phyloP scores from a whole-genome alignment of 2,888 invertebrate genomes.

The Tipula vernalis region DNA sequence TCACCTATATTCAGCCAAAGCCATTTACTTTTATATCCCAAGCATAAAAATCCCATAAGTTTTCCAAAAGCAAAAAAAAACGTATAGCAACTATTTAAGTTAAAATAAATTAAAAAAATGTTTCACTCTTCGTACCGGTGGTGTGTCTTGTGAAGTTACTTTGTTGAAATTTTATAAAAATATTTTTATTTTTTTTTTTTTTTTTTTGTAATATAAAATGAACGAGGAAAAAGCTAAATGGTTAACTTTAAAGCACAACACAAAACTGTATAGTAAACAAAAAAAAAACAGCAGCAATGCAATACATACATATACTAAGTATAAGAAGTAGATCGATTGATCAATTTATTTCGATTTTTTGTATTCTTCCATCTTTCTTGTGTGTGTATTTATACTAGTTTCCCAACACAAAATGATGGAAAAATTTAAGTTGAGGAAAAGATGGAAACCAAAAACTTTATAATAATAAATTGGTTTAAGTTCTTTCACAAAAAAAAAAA shows the following conservation, averaged over 20 bases:
- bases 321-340: not conserved
- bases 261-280: not conserved
- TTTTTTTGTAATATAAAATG: not conserved
- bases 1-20: not conserved
- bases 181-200: not conserved
- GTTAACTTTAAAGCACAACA: not conserved
- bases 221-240: not conserved
- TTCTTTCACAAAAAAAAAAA: not conserved
- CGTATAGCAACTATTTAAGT: not conserved
- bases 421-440: not conserved
- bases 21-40: not conserved
- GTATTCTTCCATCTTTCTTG: not conserved
- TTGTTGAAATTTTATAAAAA: not conserved
- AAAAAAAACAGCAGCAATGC: not conserved
- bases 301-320: not conserved
- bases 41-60: not conserved
- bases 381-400: not conserved
- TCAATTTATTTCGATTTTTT: not conserved
- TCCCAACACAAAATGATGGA: not conserved
- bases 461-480: constrained; percentile 4
- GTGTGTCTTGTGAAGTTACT: not conserved
- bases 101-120: not conserved
- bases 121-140: not conserved
- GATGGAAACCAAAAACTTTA: not conserved
- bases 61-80: not conserved